These are phyloP conservation scores for Zaprionus inermis DNA, from an alignment of 1,140 invertebrate genomes.

Conservation along the genomic window DNA sequence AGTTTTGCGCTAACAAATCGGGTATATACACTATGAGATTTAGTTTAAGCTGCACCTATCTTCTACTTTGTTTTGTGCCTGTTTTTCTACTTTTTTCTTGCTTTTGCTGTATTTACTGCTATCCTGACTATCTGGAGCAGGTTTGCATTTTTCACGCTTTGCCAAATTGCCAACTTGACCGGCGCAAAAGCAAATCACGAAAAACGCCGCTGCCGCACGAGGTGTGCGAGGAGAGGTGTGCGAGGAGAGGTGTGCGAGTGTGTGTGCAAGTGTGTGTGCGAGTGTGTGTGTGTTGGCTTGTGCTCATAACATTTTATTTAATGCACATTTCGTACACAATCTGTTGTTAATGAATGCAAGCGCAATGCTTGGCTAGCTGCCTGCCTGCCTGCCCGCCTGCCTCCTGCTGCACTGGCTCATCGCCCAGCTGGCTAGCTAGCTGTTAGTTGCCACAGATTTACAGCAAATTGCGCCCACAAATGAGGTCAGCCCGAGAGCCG, in stretches of 20 bases:
- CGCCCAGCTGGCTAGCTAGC: constrained; percentile 36
- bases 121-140: constrained; percentile 35
- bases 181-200: constrained; percentile 68
- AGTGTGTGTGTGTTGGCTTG: constrained; percentile 30
- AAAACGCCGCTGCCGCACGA: constrained; percentile 40
- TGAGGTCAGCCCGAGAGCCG: constrained; percentile 75
- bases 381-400: constrained; percentile 31
- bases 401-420: background rate
- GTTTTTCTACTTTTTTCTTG: constrained; percentile 1
- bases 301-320: constrained; percentile 80
- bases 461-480: constrained; percentile 79
- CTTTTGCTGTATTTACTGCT: constrained; percentile 35
- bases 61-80: background rate
- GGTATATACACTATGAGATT: constrained; percentile 39
- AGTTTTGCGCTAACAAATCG: background rate
- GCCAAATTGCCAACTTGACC: constrained; percentile 82
- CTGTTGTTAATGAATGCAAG: constrained; percentile 80
- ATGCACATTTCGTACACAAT: constrained; percentile 77
- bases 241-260: constrained; percentile 1
- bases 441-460: constrained; percentile 62
- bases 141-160: constrained; percentile 69
- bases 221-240: background rate
- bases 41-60: too few relatives aligned
- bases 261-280: constrained; percentile 42
- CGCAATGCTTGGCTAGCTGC: constrained; percentile 50